Conservation (phyloP, 1,140 invertebrate genomes). For the Nylanderia fulva region DNA sequence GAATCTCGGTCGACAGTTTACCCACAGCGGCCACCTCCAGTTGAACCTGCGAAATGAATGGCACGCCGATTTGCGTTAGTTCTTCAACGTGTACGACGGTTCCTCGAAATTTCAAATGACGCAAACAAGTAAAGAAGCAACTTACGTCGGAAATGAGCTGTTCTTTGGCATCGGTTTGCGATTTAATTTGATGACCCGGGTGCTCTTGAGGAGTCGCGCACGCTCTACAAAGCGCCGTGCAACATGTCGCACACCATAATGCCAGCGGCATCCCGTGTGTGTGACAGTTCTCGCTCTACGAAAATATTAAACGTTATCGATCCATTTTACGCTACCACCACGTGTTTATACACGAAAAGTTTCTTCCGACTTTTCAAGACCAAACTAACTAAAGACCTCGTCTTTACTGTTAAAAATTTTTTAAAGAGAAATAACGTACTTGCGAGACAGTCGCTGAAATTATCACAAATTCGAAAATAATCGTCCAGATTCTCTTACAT, state of each 20-base stretch:
- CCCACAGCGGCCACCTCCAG: conserved; percentile 85
- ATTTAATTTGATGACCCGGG: conserved; percentile 89
- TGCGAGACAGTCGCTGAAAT: not conserved
- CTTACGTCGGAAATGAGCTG: conserved; percentile 88
- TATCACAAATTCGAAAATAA: not conserved
- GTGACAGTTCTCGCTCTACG: conserved; percentile 89
- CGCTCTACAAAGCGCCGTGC: conserved; percentile 88
- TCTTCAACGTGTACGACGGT: not conserved
- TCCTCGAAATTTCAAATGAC: not conserved
- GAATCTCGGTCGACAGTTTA: conserved; percentile 88
- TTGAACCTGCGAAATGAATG: conserved; percentile 82
- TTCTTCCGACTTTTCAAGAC: not conserved
- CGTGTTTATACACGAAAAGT: not conserved
- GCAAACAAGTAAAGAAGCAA: conserved; percentile 37
- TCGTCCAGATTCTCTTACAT: conserved; percentile 64
- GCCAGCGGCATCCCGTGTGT: conserved; percentile 91
- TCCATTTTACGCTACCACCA: not conserved
- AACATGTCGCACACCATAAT: conserved; percentile 91
- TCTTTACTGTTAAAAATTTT: not conserved
- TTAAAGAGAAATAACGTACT: not conserved
- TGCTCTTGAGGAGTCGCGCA: conserved; percentile 89
- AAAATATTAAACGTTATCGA: conserved; percentile 57
- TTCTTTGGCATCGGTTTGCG: conserved; percentile 89
- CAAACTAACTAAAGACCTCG: not conserved
- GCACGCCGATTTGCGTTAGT: not conserved